Evolutionary conservation across 2,888 invertebrate genomes (phyloP).

Genomic region (Orthosia gracilis): DNA sequence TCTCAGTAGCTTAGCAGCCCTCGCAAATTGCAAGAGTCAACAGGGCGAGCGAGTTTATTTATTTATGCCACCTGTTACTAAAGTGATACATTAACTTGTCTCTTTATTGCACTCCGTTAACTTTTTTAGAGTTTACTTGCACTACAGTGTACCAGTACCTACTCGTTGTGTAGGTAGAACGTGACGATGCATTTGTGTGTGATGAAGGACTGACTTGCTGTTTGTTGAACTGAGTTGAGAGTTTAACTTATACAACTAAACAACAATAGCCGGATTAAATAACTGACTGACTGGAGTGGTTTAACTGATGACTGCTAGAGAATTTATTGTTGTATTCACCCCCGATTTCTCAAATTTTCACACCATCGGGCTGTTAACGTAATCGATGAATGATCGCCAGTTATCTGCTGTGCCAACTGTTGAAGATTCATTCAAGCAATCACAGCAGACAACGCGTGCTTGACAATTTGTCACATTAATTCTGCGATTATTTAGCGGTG

Average conservation of each 20-base stretch:
- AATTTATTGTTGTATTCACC: too few relatives aligned
- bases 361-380: too few relatives aligned
- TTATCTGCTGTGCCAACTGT: too few relatives aligned
- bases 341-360: too few relatives aligned
- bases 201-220: neutral
- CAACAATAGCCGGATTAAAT: neutral
- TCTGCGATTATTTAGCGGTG: too few relatives aligned
- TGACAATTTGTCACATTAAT: too few relatives aligned
- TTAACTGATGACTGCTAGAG: too few relatives aligned
- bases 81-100: conserved; percentile 44
- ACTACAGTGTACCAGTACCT: neutral
- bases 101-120: conserved; percentile 36
- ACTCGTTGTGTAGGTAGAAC: neutral
- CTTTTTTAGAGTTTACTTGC: conserved; percentile 35
- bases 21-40: conserved; percentile 57
- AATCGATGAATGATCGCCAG: too few relatives aligned
- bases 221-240: neutral
- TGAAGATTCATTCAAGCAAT: too few relatives aligned
- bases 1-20: conserved; percentile 28
- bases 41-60: conserved; percentile 54
- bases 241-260: neutral
- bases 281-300: too few relatives aligned
- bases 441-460: too few relatives aligned
- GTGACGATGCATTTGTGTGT: conserved; percentile 22
- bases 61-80: conserved; percentile 56